Percentiles rank a stretch among this genome's conserved stretches.
Evolutionary conservation across 2,113 vertebrate species (phyloP).

Genomic region (Silurus meridionalis): DNA sequence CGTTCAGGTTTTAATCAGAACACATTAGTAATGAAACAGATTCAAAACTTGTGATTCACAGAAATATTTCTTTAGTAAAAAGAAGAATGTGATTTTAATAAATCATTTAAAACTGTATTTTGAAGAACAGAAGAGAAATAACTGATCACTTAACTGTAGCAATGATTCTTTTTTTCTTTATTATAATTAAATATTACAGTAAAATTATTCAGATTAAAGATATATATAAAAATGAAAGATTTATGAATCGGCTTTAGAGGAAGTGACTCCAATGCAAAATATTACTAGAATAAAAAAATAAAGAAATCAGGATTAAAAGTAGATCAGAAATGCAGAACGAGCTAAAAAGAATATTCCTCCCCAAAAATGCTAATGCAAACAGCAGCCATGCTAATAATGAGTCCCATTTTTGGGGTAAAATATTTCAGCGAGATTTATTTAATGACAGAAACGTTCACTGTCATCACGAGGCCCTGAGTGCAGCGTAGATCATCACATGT

Average conservation of each 20-base stretch:
- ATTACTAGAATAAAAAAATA: conserved; percentile 29
- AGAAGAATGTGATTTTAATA: not conserved
- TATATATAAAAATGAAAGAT: not conserved
- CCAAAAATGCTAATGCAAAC: conserved; percentile 27
- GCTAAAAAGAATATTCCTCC: conserved; percentile 5
- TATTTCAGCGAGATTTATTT: not conserved
- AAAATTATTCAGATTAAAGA: not conserved
- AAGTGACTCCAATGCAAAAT: conserved; percentile 56
- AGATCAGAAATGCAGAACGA: not conserved
- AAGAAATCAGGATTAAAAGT: not conserved
- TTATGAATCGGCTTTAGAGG: not conserved
- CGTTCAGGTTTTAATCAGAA: too few species aligned
- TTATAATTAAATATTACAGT: not conserved
- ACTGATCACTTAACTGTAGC: too few species aligned
- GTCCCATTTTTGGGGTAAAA: conserved; percentile 20
- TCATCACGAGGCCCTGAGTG: not conserved
- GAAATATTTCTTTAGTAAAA: not conserved
- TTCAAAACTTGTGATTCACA: too few species aligned
- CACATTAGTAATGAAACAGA: too few species aligned
- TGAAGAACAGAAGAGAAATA: too few species aligned
- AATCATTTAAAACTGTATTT: not conserved
- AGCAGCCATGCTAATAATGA: conserved; percentile 37
- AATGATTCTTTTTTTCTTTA: not conserved
- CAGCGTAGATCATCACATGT: conserved; percentile 7
- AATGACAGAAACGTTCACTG: conserved; percentile 9